Base-by-base conservation (phyloP, 2,113 vertebrate species). In the Heliornis fulica region DNA sequence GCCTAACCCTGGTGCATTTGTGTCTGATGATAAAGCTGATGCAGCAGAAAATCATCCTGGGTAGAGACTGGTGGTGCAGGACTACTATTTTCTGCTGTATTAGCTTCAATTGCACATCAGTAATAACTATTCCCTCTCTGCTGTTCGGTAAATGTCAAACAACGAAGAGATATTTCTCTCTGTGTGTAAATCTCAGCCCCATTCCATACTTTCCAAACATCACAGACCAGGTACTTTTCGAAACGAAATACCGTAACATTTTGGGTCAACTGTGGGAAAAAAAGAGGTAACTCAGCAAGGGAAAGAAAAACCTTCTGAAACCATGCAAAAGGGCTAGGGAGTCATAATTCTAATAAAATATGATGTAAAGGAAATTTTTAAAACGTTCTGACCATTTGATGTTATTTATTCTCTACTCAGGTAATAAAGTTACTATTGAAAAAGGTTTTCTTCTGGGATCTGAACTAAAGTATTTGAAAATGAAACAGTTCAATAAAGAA, bases 111-210 rank as follows among this genome's bases (percentile, higher is more conserved):
- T 83, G 20, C 36, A 53, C 50, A 45, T 45, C 40, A 61, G 31
- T 29, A 63, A 32, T 80, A 72, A 68, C 32, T 82, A 31, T 72
- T 85, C 15, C 21, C 32, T 9, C 10, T 65, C 56, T 72, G 45
- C 45, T 80, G 8, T 38, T 65, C 45, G 31, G 21, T 26, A 84
- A 89, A 91, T 80, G 87, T 95, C 84, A 97, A 93, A 91, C 91
- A 89, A 40, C 26, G 36, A 89, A 82, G 69, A 94, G 89, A 85
- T 93, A 91, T 75, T 70, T 87, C 38, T 65, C 21, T 68, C 3
- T 56, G 12, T 76, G 61, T 79, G 31, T 43, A 95, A 93, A 83
- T 87, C 51, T 87, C 29, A 89, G 71, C 23, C 38, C 29, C 31
- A 61, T 54, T 79, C 22, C 61, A 50, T 50, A 59, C 53, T 83